A percentile compares a stretch with the other conserved stretches of the same genome.
Evolutionary conservation across 2,888 invertebrate species (phyloP).

Genomic region (Tenthredo amoena): DNA sequence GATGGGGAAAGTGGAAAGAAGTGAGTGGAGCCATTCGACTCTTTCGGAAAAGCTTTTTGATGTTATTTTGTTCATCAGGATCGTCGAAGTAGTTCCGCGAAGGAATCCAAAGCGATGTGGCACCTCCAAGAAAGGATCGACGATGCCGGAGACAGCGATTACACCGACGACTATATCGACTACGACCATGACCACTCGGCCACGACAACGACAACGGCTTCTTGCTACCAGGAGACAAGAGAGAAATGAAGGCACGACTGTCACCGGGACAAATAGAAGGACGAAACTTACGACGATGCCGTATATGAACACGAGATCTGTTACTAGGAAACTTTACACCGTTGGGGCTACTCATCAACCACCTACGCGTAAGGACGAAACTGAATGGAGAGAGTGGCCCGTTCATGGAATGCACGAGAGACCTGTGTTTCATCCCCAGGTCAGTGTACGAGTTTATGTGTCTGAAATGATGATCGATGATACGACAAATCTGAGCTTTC

Average conservation of each 20-base stretch:
- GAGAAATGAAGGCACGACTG: constrained; percentile 18
- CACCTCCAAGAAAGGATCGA: constrained; percentile 1
- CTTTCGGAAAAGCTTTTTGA: not conserved
- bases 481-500: too few relatives aligned
- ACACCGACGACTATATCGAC: not conserved
- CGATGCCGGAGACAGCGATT: not conserved
- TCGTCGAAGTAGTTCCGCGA: constrained; percentile 7
- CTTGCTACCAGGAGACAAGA: constrained; percentile 63
- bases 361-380: constrained; percentile 68
- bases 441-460: constrained; percentile 49
- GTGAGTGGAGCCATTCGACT: not conserved
- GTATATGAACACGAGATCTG: constrained; percentile 74
- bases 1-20: not conserved
- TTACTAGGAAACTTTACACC: constrained; percentile 72
- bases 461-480: too few relatives aligned
- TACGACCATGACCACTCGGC: constrained; percentile 14
- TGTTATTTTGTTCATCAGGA: not conserved
- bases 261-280: constrained; percentile 7
- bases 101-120: constrained; percentile 31
- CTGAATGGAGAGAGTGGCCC: constrained; percentile 74
- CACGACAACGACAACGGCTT: constrained; percentile 64
- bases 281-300: constrained; percentile 59
- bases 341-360: constrained; percentile 73
- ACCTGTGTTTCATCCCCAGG: constrained; percentile 73
- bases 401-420: constrained; percentile 75